phyloP scores from a whole-genome alignment of 2,797 vertebrate genomes.

The Odontamblyopus rebecca region DNA sequence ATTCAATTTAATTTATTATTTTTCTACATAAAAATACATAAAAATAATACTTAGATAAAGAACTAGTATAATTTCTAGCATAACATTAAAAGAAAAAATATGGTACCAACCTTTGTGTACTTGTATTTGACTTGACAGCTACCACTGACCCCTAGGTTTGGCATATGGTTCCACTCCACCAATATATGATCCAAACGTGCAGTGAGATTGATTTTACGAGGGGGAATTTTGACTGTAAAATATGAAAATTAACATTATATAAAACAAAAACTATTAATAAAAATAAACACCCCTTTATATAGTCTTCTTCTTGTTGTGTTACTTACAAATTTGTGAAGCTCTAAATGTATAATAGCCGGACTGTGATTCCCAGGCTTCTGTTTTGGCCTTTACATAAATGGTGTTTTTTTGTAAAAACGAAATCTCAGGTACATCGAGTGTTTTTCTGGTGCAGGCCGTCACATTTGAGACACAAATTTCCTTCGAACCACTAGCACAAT shows the following conservation, averaged over 20 bases:
- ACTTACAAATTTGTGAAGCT: conserved; percentile 41
- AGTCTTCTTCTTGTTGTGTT: not conserved
- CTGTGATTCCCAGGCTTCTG: conserved; percentile 26
- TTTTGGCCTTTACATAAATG: conserved; percentile 56
- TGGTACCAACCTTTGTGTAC: conserved; percentile 49
- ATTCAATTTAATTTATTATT: no score
- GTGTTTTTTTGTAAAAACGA: fast-evolving
- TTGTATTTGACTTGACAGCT: conserved; percentile 63
- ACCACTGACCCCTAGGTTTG: fast-evolving
- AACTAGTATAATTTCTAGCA: not conserved
- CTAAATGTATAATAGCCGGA: conserved; percentile 32
- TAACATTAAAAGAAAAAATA: not conserved
- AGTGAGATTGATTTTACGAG: conserved; percentile 3
- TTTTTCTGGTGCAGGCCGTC: conserved; percentile 22
- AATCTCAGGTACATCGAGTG: fast-evolving
- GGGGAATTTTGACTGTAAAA: conserved; percentile 50
- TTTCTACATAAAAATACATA: no score
- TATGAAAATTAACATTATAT: conserved; percentile 2
- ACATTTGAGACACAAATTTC: conserved; percentile 17
- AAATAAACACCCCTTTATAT: not conserved
- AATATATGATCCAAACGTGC: conserved; percentile 14
- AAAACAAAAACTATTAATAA: not conserved
- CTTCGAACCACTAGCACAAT: fast-evolving
- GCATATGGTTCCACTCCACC: not conserved
- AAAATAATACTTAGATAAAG: no score